phyloP scores from a whole-genome alignment of 2,797 vertebrate genomes.

The Valencia hispanica region DNA sequence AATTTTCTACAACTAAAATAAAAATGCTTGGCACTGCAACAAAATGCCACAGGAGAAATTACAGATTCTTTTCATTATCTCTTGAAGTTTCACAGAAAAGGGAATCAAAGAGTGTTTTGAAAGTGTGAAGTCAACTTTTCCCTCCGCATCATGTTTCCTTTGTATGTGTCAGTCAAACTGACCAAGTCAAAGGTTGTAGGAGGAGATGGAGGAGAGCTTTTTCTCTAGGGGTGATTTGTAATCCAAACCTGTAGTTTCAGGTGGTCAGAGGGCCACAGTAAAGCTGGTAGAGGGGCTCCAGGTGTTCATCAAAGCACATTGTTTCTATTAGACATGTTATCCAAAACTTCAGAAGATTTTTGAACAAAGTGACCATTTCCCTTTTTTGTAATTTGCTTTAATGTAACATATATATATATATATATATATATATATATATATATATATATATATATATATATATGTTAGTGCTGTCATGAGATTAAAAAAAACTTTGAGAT shows the following conservation, averaged over 20 bases:
- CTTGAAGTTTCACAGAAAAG: conserved; percentile 57
- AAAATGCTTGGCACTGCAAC: conserved; percentile 50
- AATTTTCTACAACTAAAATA: conserved; percentile 31
- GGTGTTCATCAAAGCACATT: conserved; percentile 50
- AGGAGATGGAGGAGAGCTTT: conserved; percentile 12
- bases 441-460: too few species aligned
- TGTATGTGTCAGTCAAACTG: conserved; percentile 72
- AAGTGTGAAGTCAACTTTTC: conserved; percentile 39
- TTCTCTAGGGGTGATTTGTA: conserved; percentile 59
- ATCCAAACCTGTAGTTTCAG: conserved; percentile 77
- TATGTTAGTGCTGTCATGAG: too few species aligned
- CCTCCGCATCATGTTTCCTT: conserved; percentile 59
- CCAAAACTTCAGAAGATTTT: conserved; percentile 36
- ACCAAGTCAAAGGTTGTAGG: conserved; percentile 74
- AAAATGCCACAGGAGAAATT: conserved; percentile 53
- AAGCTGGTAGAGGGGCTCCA: conserved; percentile 28
- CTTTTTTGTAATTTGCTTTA: conserved; percentile 8
- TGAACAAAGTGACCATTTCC: conserved; percentile 14
- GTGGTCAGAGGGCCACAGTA: conserved; percentile 52
- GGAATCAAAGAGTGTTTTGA: conserved; percentile 65
- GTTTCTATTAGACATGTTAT: conserved; percentile 65
- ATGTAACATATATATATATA: not conserved
- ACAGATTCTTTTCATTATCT: conserved; percentile 32
- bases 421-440: too few species aligned
- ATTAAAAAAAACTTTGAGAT: too few species aligned